Conservation (phyloP, 2,888 invertebrate genomes). For the Lasioglossum zephyrum region DNA sequence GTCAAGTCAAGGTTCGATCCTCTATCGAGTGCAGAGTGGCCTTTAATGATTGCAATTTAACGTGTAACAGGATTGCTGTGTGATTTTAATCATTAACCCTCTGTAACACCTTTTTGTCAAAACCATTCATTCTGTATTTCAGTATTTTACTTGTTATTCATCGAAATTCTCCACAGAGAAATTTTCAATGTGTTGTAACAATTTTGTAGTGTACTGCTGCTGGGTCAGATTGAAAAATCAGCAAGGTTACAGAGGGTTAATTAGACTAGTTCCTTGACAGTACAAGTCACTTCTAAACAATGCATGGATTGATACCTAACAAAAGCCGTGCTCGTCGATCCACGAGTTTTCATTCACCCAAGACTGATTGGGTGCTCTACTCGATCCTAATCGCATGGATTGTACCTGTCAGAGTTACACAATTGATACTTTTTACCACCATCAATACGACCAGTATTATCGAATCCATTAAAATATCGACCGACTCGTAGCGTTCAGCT, state of each 20-base stretch:
- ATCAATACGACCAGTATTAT: not conserved
- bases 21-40: slow-evolving; percentile 25
- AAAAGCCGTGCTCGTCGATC: not conserved
- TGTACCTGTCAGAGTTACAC: not conserved
- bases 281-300: not conserved
- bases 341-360: not conserved
- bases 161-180: not conserved
- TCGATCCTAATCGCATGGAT: slow-evolving; percentile 3
- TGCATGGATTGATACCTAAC: slow-evolving; percentile 11
- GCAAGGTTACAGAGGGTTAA: slow-evolving; percentile 2
- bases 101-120: not conserved
- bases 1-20: slow-evolving; percentile 88
- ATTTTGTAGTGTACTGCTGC: not conserved
- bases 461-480: not conserved
- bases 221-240: not conserved
- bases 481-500: not conserved
- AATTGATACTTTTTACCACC: not conserved
- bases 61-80: not conserved
- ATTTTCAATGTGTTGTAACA: not conserved
- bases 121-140: not conserved
- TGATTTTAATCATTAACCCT: slow-evolving; percentile 1
- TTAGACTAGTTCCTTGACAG: not conserved
- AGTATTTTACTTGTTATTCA: not conserved
- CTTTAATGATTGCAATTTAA: slow-evolving; percentile 1
- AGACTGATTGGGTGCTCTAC: not conserved